These are phyloP conservation scores for Colletes latitarsis DNA, from an alignment of 1,140 invertebrate genomes.

Conservation along the genomic window DNA sequence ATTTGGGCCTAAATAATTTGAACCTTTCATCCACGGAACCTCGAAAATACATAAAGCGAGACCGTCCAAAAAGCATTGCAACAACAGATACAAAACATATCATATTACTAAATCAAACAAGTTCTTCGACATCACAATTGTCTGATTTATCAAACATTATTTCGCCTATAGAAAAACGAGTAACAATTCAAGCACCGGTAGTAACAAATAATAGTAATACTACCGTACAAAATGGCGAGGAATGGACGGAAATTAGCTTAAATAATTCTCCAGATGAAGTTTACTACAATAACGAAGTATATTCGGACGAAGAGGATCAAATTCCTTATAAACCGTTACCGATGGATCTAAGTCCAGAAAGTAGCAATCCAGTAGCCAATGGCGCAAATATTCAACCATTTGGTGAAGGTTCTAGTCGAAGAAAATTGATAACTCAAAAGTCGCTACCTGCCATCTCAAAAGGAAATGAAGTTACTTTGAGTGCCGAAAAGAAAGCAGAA, in stretches of 20 bases:
- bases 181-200: slow-evolving; percentile 64
- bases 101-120: slow-evolving; percentile 66
- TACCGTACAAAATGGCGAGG: slow-evolving; percentile 72
- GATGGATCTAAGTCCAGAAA: slow-evolving; percentile 74
- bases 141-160: slow-evolving; percentile 66
- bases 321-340: slow-evolving; percentile 78
- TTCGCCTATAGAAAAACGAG: slow-evolving; percentile 64
- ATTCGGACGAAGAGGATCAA: slow-evolving; percentile 77
- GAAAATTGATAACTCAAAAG: slow-evolving; percentile 74
- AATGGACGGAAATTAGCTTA: slow-evolving; percentile 81
- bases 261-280: slow-evolving; percentile 79
- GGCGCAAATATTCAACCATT: slow-evolving; percentile 5
- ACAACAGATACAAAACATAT: slow-evolving; percentile 72
- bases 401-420: slow-evolving; percentile 49
- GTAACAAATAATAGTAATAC: slow-evolving; percentile 41
- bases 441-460: slow-evolving; percentile 74
- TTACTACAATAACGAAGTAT: slow-evolving; percentile 74
- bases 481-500: slow-evolving; percentile 73
- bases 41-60: slow-evolving; percentile 77
- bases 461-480: slow-evolving; percentile 71
- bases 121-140: slow-evolving; percentile 69
- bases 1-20: slow-evolving; percentile 73
- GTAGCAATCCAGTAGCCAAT: slow-evolving; percentile 37
- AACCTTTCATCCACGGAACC: slow-evolving; percentile 77
- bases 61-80: slow-evolving; percentile 75